Percentiles rank a stretch among this genome's conserved stretches.
Conservation (phyloP, 2,113 vertebrate genomes). For the Hydrolagus affinis region DNA sequence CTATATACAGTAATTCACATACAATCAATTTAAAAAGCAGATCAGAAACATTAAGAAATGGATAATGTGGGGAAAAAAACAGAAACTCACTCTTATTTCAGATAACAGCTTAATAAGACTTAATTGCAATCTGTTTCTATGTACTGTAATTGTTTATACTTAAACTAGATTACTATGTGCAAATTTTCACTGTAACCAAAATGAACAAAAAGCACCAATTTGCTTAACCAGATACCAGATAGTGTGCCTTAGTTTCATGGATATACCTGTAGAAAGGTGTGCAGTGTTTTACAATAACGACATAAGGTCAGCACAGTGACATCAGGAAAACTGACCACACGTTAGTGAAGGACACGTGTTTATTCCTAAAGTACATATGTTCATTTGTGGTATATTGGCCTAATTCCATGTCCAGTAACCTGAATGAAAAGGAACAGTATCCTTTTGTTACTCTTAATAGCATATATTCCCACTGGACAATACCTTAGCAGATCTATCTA, state of each 20-base stretch:
- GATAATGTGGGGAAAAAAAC: neutral
- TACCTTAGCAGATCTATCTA: slow-evolving; percentile 36
- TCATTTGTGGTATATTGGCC: slow-evolving; percentile 22
- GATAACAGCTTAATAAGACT: no score
- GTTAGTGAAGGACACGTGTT: neutral
- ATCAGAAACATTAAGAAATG: neutral
- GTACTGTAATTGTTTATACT: neutral
- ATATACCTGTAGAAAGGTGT: no score
- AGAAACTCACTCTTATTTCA: neutral
- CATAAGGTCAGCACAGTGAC: neutral
- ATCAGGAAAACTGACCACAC: slow-evolving; percentile 18
- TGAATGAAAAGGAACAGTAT: slow-evolving; percentile 37
- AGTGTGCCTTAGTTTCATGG: no score
- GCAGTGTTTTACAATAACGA: no score
- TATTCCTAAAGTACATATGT: slow-evolving; percentile 23
- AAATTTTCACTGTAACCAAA: neutral
- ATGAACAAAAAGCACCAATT: neutral
- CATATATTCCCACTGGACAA: slow-evolving; percentile 38
- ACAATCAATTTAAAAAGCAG: neutral
- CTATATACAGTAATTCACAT: neutral
- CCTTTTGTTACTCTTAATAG: slow-evolving; percentile 37
- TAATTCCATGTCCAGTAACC: slow-evolving; percentile 25
- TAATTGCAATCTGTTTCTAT: neutral
- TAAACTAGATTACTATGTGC: neutral
- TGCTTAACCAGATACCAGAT: neutral